Percentiles rank a stretch among this genome's conserved stretches.
These are phyloP conservation scores for Rhineura floridana DNA, from an alignment of 2,113 vertebrate species.

Conservation along the genomic window DNA sequence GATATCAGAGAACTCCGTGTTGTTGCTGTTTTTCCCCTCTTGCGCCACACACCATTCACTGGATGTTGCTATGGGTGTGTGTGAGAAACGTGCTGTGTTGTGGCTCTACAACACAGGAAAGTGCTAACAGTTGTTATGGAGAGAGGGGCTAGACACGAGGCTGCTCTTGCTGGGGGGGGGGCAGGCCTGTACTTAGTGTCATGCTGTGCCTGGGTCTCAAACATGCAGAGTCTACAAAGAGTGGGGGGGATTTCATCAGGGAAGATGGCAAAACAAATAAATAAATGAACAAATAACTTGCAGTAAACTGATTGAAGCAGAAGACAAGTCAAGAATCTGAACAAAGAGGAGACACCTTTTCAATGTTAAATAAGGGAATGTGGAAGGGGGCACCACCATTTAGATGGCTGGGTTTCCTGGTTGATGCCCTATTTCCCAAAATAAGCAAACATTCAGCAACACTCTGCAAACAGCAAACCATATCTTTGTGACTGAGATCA, in stretches of 20 bases:
- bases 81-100: neutral
- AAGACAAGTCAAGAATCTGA: neutral
- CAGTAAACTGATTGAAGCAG: too few relatives aligned
- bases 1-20: too few relatives aligned
- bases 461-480: too few relatives aligned
- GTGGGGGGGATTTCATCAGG: fast-evolving
- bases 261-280: neutral
- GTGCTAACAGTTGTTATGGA: neutral
- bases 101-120: neutral
- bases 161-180: neutral
- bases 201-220: neutral
- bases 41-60: neutral
- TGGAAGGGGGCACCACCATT: too few relatives aligned
- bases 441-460: neutral
- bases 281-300: neutral
- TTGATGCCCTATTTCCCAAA: neutral
- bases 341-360: neutral
- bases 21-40: neutral
- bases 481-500: fast-evolving
- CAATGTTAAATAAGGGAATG: too few relatives aligned
- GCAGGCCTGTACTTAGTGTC: neutral
- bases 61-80: too few relatives aligned
- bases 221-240: neutral
- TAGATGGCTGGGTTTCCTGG: neutral
- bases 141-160: neutral